Base-by-base conservation (phyloP, 1,140 invertebrate species). In the Doryteuthis pealeii region DNA sequence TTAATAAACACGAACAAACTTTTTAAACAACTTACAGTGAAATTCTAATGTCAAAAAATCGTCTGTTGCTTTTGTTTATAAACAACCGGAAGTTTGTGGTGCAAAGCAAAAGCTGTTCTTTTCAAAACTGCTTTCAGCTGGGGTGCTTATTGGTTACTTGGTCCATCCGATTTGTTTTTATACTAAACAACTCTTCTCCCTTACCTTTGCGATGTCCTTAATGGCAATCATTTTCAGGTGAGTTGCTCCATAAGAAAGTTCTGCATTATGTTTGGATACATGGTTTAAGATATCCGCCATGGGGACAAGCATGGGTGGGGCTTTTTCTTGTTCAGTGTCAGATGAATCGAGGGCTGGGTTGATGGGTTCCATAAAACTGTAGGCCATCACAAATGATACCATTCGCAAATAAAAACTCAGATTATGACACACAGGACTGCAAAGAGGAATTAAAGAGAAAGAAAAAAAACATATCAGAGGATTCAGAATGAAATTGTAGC, bases 331-430 rank as follows among this genome's bases (percentile, higher is more conserved):
- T 22, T 78, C 79, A 54, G 80, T 79, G 2, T 78, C 79, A 14
- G 79, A 74, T 31, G 54, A 73, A 33, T 76, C 77, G 10, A 71
- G 66, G 3, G n/a, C 70, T 14, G 30, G 45, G n/a, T 74, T 74
- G 26, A 69, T 40, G 45, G 86, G 84, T 74, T 88, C 87, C 45
- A 87, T 88, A 76, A 89, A 89, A 67, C 88, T 89, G 82, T 89
- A 89, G 4, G 87, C 86, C 87, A 89, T 89, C 1, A 89, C 84
- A 81, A 89, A 89, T n/a, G 87, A 85, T 12, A 88, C 87, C 83
- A 88, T 87, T 74, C 82, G 83, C 68, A 87, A 86, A 78, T 85
- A 89, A 35, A 86, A 81, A 12, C 87, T 82, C 30, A 88, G 49
- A 74, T 71, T 71, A 32, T 80, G 62, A 77, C 80, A 82, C 72